Evolutionary conservation across 2,797 vertebrate species (phyloP).

Genomic region (Cossypha polioptera): DNA sequence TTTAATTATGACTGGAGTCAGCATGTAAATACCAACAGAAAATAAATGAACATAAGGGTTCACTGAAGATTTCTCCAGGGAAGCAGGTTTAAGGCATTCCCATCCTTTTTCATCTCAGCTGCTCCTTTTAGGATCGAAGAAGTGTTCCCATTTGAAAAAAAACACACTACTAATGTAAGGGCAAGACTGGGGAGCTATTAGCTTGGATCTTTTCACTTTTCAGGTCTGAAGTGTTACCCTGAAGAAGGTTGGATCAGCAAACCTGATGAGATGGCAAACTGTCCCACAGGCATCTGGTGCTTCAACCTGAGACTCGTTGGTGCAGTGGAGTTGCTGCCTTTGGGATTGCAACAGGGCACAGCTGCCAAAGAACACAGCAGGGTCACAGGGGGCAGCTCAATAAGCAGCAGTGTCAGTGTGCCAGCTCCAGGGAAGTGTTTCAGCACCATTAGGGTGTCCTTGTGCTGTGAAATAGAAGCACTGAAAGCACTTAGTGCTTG

Average conservation of each 20-base stretch:
- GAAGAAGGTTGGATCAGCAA: not conserved
- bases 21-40: conserved; percentile 29
- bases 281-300: not conserved
- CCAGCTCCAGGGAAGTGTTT: not conserved
- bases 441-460: not conserved
- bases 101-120: conserved; percentile 1
- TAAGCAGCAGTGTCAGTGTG: not conserved
- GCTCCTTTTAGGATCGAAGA: not conserved
- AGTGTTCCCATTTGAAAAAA: not conserved
- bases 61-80: conserved; percentile 37
- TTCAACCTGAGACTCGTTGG: not conserved
- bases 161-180: not conserved
- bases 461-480: not conserved
- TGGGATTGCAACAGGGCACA: not conserved
- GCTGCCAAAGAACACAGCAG: not conserved
- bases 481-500: not conserved
- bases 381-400: not conserved
- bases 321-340: not conserved
- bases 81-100: conserved; percentile 13
- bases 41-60: conserved; percentile 36
- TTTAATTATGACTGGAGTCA: conserved; percentile 45
- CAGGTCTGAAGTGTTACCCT: not conserved
- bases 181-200: rapidly evolving
- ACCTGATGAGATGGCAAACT: not conserved
- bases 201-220: not conserved